Evolutionary conservation across 2,888 invertebrate genomes (phyloP).

Genomic region (Diloba caeruleocephala): DNA sequence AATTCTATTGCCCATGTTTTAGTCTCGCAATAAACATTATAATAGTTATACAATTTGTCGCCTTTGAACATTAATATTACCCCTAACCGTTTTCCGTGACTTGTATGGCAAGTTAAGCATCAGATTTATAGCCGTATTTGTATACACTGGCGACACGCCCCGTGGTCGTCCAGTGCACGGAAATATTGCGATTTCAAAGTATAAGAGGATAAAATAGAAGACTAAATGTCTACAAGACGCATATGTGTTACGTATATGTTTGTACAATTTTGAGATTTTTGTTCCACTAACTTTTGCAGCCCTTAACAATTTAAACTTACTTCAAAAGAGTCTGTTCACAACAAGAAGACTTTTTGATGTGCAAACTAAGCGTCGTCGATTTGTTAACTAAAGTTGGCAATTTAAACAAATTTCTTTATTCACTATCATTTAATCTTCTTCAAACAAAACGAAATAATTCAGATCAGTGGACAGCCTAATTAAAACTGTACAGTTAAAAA

Average conservation of each 20-base stretch:
- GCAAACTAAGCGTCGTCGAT: no score
- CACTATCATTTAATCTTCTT: constrained; percentile 15
- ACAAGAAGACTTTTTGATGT: no score
- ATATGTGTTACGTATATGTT: no score
- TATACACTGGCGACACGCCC: constrained; percentile 31
- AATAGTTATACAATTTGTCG: constrained; percentile 41
- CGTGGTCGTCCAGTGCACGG: constrained; percentile 19
- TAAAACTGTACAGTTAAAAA: constrained; percentile 42
- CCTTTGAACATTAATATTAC: constrained; percentile 35
- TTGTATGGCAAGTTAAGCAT: constrained; percentile 33
- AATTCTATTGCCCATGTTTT: constrained; percentile 29
- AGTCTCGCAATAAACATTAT: constrained; percentile 25
- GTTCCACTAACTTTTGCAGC: no score
- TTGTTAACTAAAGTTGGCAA: background rate
- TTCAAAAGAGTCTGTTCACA: no score
- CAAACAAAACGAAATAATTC: constrained; percentile 28
- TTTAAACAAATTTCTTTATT: background rate
- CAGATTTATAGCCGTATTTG: constrained; percentile 44
- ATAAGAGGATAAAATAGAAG: constrained; percentile 25
- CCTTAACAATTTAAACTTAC: no score
- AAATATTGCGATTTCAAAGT: constrained; percentile 36
- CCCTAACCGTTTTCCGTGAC: constrained; percentile 22
- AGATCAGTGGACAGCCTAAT: constrained; percentile 26
- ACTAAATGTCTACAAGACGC: constrained; percentile 17
- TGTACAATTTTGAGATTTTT: no score